Conservation (phyloP, 2,797 vertebrate genomes). For the Hydrolagus colliei region DNA sequence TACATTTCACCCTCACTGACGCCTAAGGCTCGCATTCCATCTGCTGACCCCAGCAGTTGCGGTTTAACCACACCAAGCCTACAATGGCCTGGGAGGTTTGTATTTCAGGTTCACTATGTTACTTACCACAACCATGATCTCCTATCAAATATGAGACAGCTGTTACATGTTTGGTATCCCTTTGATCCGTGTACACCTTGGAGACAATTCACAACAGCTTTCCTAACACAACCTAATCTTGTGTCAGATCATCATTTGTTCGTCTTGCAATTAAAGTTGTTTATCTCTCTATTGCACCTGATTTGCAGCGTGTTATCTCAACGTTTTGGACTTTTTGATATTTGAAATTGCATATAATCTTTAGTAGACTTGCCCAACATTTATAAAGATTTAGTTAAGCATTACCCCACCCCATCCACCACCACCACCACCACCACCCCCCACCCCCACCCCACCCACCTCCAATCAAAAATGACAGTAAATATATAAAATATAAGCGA, state of each 20-base stretch:
- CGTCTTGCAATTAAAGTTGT: conserved; percentile 11
- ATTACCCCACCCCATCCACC: too few relatives aligned
- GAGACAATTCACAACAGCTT: conserved; percentile 42
- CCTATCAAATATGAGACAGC: conserved; percentile 48
- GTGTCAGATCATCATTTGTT: conserved; percentile 44
- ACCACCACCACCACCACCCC: too few relatives aligned
- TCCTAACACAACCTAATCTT: conserved; percentile 61
- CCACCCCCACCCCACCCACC: too few relatives aligned
- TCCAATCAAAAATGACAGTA: too few relatives aligned
- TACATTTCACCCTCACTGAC: not conserved
- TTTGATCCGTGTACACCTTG: conserved; percentile 45
- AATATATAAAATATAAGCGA: too few relatives aligned
- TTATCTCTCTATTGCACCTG: not conserved
- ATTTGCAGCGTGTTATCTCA: conserved; percentile 15
- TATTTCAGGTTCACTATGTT: conserved; percentile 36
- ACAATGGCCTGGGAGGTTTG: conserved; percentile 34
- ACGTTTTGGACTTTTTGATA: too few relatives aligned
- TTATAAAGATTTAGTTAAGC: too few relatives aligned
- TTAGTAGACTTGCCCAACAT: too few relatives aligned
- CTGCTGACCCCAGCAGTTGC: conserved; percentile 38
- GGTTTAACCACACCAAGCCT: conserved; percentile 39
- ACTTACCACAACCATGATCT: conserved; percentile 41
- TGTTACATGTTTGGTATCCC: conserved; percentile 52
- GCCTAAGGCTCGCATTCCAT: conserved; percentile 28
- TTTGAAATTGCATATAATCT: too few relatives aligned